phyloP scores from a whole-genome alignment of 2,113 vertebrate species.

The Xenopus borealis region DNA sequence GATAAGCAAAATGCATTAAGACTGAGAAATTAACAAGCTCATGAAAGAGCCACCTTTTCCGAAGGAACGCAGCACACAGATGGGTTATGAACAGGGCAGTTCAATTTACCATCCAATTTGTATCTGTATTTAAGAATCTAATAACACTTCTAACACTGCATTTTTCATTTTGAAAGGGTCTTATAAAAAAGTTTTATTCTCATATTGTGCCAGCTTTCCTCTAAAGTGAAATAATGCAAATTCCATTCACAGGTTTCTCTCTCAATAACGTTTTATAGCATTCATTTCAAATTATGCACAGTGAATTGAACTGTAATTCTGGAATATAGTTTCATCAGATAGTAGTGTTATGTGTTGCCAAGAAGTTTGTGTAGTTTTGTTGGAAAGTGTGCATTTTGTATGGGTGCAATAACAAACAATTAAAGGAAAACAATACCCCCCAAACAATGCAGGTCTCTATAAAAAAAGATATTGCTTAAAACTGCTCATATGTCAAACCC shows the following conservation, averaged over 20 bases:
- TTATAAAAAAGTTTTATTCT: not conserved
- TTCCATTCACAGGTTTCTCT: not conserved
- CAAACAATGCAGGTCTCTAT: too few species aligned
- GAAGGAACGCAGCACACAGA: conserved; percentile 37
- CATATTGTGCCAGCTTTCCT: not conserved
- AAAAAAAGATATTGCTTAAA: too few species aligned
- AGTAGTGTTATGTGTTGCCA: too few species aligned
- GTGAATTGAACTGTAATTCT: not conserved
- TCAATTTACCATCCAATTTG: conserved; percentile 38
- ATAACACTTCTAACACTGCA: conserved; percentile 38
- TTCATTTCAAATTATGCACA: not conserved
- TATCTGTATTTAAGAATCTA: conserved; percentile 43
- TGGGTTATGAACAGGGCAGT: conserved; percentile 48
- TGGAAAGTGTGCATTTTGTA: too few species aligned
- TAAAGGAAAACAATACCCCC: too few species aligned
- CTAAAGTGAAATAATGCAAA: not conserved
- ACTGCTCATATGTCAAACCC: too few species aligned
- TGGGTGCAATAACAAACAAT: too few species aligned
- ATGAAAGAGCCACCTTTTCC: conserved; percentile 48
- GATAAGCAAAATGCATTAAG: conserved; percentile 52
- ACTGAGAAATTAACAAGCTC: conserved; percentile 53
- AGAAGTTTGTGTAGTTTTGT: too few species aligned
- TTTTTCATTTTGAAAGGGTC: conserved; percentile 4
- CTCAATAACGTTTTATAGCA: not conserved
- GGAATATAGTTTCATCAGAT: too few species aligned